These are phyloP conservation scores for Corythaeola cristata DNA, from an alignment of 2,113 vertebrate genomes.

Conservation along the genomic window DNA sequence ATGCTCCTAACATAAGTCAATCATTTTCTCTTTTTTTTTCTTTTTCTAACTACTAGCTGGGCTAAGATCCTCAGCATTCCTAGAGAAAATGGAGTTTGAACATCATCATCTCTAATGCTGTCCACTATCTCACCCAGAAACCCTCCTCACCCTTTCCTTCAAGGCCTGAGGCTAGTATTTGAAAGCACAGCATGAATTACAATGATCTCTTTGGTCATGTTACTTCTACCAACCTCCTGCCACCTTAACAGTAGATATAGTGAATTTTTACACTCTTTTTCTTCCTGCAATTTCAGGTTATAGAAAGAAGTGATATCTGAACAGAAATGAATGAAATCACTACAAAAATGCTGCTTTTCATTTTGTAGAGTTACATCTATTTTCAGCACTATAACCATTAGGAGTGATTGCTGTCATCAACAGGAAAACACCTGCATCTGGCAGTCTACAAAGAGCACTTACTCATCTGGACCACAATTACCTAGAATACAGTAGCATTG, in stretches of 20 bases:
- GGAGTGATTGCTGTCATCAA: neutral
- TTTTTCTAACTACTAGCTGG: neutral
- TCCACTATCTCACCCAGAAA: neutral
- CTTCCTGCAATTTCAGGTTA: neutral
- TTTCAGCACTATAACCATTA: neutral
- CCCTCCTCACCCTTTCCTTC: neutral
- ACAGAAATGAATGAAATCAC: neutral
- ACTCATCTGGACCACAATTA: neutral
- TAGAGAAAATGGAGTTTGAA: neutral
- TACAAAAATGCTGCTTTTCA: neutral
- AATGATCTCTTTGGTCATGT: neutral
- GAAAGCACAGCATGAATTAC: neutral
- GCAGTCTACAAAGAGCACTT: neutral
- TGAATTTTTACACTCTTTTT: neutral
- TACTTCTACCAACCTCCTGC: neutral
- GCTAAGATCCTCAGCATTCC: neutral
- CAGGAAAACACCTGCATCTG: neutral
- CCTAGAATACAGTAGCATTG: neutral
- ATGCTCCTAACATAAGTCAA: neutral
- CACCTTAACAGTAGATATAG: neutral
- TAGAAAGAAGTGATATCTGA: neutral
- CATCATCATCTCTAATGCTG: neutral
- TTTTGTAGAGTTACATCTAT: neutral
- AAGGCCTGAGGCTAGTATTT: neutral
- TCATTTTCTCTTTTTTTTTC: neutral